Base-by-base conservation (phyloP, 2,797 vertebrate genomes). In the Setipinna tenuifilis region DNA sequence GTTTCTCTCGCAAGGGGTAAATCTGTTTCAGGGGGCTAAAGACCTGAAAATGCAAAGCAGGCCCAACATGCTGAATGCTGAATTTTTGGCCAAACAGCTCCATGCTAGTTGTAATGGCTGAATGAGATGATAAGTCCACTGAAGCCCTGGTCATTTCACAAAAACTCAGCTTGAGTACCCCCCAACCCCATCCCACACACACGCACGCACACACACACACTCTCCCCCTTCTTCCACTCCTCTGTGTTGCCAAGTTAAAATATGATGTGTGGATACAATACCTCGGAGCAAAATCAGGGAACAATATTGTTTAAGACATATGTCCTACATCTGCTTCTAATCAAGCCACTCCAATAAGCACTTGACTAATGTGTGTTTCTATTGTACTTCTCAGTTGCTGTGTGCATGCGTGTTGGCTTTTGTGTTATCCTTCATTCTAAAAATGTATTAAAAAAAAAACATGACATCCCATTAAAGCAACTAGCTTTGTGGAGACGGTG, bases 251-350 rank as follows among this genome's bases (percentile, higher is more conserved):
- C 82, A 86, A 68, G 84, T 65, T 88, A 89, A 93, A 90, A 89
- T 88, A 92, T 89, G 86, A 92, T 85, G 91, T 92, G 92, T 93
- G 89, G 86, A 65, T 84, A 71, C 71, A 78, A 84, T 86, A 48
- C 86, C 71, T 71, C 80, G 78, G 91, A 91, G 91, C 87, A 87
- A 87, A 90, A 86, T 86, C 71, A 88, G 50, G 84, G 90, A 93
- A 88, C 86, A 85, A 89, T 90, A 78, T 44, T 78, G 71, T 78
- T 78, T 44, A 78, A 78, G 71, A 78, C 71, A 78, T 78, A 83
- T 5, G 41, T 83, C 83, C 87, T 57, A 92, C 94, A 94, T 93
- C 90, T 95, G 94, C 86, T 95, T 95, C 87, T 87, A 91, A 94
- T 95, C 91, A 88, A 88, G 86, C 88, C 90, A 65, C 89, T 90